Evolutionary conservation across 2,888 invertebrate species (phyloP), one percentile per base, ranked within the genome.

Genomic region (Pristionchus entomophagus): DNA sequence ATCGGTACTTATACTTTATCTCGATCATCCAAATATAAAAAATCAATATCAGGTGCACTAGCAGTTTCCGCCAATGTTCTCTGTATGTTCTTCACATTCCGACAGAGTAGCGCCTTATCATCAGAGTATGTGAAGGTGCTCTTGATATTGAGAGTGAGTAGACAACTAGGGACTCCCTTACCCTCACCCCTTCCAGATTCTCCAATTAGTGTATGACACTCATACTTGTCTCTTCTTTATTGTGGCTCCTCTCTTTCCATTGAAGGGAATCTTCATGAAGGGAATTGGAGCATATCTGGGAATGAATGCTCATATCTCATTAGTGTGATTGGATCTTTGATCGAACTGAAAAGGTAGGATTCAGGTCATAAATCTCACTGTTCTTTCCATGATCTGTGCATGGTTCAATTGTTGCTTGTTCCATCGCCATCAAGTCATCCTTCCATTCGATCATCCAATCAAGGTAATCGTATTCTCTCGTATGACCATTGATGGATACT

Each of bases 141-240:
- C 14, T 41, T 73, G n/a, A 73, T 73, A 26, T 45, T 45, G 41
- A 73, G 45, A 26, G 73, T 19, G 14, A n/a, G 41, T 56, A 14
- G 8, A 56, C n/a, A 14, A n/a, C n/a, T n/a, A n/a, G n/a, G 14
- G 17, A 69, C n/a, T 69, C 35, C 22, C 19, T 69, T 14, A 32
- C 4, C n/a, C 29, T 35, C 17, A 19, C 5, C 12, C 8, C 19
- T 65, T 65, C 19, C 19, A 65, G 65, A 65, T 65, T 65, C 35
- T 65, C 35, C 65, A 65, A 65, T 35, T 65, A 35, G 35, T 35
- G 12, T 45, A 73, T 26, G 73, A 73, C 17, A 10, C 45, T 73
- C 73, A 73, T n/a, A 73, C 73, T n/a, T 73, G 73, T n/a, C 26
- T 41, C 73, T 41, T 73, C 26, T 73, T 73, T 41, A 73, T 73